Evolutionary conservation across 1,140 invertebrate genomes (phyloP), one percentile per base, ranked within the genome.

Genomic region (Micrasema longulum): DNA sequence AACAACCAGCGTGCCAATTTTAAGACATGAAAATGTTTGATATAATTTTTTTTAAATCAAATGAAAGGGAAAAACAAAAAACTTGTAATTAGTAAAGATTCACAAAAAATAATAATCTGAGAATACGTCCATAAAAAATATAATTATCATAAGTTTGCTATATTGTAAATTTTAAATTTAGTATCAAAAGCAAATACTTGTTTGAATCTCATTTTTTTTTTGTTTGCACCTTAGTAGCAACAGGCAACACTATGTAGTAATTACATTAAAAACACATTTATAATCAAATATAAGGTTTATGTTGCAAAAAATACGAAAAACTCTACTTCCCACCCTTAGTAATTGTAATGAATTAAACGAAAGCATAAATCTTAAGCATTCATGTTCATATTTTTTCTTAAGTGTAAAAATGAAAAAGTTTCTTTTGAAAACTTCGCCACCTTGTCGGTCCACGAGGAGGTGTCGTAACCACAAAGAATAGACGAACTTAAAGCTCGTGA

Each of bases 381-480:
- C 14, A 5, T 43, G 41, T 43, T 43, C 3, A 11, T n/a, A 43
- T n/a, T 11, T 43, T 43, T 43, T 11, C 41, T 3, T 43, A n/a
- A 16, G 41, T n/a, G 41, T 16, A 43, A 16, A 16, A n/a, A n/a
- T 43, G 10, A n/a, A 16, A 43, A 16, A 43, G 2, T 43, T 43
- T 43, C 14, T 22, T 1, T 48, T 48, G 9, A 48, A 22, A 22
- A 18, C n/a, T 66, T 52, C 23, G 36, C 14, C 26, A 43, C 52
- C 26, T 23, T 35, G 31, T 23, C 50, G 60, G 16, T 16, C 50
- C 35, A 66, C 22, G 38, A 47, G 63, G 22, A 71, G 69, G 65
- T 71, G 74, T 72, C 74, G 72, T 69, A 69, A 75, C 36, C 74
- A 72, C 74, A 72, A 72, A 72, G 74, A 69, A 69, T 69, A 72